Evolutionary conservation across 2,888 invertebrate genomes (phyloP).

Genomic region (Polyploca ridens): DNA sequence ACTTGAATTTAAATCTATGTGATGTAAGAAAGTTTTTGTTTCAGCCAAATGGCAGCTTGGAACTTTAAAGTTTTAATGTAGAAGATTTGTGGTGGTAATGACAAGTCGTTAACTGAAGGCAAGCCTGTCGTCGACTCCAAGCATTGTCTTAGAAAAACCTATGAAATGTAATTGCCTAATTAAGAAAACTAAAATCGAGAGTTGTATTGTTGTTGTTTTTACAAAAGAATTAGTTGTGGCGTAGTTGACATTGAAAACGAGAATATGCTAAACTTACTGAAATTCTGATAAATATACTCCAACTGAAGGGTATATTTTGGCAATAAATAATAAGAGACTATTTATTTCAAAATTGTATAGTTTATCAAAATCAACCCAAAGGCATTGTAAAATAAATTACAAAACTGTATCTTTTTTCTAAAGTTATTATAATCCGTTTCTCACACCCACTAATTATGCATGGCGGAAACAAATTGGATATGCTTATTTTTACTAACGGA

Average conservation of each 20-base stretch:
- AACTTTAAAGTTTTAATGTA: conserved; percentile 82
- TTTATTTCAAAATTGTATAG: not conserved
- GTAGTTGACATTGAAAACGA: conserved; percentile 12
- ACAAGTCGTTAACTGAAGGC: conserved; percentile 74
- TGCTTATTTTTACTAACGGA: conserved; percentile 1
- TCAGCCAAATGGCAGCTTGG: conserved; percentile 72
- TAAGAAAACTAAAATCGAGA: conserved; percentile 46
- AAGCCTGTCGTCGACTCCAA: conserved; percentile 46
- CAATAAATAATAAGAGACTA: not conserved
- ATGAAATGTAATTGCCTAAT: conserved; percentile 54
- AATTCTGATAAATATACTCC: not conserved
- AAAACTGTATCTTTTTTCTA: not conserved
- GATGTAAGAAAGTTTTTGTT: conserved; percentile 81
- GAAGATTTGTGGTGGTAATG: conserved; percentile 81
- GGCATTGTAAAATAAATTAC: not conserved
- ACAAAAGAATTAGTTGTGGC: conserved; percentile 24
- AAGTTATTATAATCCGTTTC: conserved; percentile 6
- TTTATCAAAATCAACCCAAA: conserved; percentile 3
- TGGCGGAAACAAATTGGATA: not conserved
- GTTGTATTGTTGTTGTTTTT: conserved; percentile 38
- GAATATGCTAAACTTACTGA: not conserved
- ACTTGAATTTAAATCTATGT: conserved; percentile 78
- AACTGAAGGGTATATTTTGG: not conserved
- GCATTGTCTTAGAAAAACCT: conserved; percentile 63
- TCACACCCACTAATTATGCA: conserved; percentile 8